Base-by-base conservation (phyloP, 92 coral and sea anemone species). In the Plumapathes pennacea region DNA sequence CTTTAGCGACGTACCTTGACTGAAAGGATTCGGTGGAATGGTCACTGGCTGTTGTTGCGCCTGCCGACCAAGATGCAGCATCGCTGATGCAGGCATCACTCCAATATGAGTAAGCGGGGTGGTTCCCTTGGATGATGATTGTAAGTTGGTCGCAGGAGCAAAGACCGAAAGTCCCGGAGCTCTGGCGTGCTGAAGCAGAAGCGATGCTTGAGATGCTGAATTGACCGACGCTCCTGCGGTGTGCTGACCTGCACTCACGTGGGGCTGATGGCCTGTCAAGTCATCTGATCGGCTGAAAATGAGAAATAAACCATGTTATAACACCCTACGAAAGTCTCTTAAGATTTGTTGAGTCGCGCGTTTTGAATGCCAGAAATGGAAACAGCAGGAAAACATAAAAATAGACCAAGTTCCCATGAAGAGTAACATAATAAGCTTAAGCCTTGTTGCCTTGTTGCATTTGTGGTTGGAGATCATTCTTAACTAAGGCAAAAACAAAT, bases 1-100 rank as follows among this genome's bases (percentile, higher is more conserved):
- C 25, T 11, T 5, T 13, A 47, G 6, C 7, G 7, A 5, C 83
- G 28, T 60, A 86, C 95, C 95, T 86, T 71, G 95, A 66, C 75
- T 86, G 25, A 67, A 86, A 14, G 73, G 85, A 67, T 76, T 81
- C 50, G 57, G 82, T 0, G 76, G 77, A 36, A 85, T 72, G 25
- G 71, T 69, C 18, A 78, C 83, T 60, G 71, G 69, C 71, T 78
- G 90, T 26, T 81, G 77, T 46, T 75, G 89, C 12, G 58, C 34
- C 32, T 80, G 96, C 14, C 88, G 81, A 17, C 80, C 75, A 38
- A 87, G 62, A 15, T 87, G 90, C 60, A 87, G 70, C 90, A 87
- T 71, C 28, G 88, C 71, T 19, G 81, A 66, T 36, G 80, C 67
- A 3, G 89, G 69, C 6, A 65, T 73, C 63, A 84, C 58, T 7